Evolutionary conservation across 1,140 invertebrate genomes (phyloP).

Genomic region (Drosophila punjabiensis): DNA sequence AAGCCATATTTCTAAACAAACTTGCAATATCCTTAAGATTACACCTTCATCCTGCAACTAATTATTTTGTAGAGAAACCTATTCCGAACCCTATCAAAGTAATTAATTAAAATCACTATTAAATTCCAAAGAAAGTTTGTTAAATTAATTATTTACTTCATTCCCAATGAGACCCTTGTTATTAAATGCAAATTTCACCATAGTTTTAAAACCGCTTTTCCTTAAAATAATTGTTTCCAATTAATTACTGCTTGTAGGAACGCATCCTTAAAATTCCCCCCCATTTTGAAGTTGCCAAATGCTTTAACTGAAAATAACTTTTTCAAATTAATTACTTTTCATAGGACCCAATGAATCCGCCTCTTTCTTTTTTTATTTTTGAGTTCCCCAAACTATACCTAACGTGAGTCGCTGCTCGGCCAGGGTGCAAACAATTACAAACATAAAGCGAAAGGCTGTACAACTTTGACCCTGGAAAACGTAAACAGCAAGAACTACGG

Average conservation of each 20-base stretch:
- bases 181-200: neutral
- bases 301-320: constrained; percentile 3
- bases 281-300: neutral
- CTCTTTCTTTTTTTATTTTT: neutral
- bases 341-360: constrained; percentile 6
- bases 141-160: neutral
- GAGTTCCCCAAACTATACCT: constrained; percentile 10
- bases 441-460: constrained; percentile 72
- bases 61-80: neutral
- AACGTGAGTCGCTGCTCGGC: constrained; percentile 53
- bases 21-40: neutral
- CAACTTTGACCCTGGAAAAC: constrained; percentile 76
- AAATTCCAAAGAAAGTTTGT: neutral
- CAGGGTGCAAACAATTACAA: constrained; percentile 74
- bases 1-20: neutral
- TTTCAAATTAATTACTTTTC: constrained; percentile 20
- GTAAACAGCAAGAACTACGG: constrained; percentile 64
- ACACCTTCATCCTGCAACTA: neutral
- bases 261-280: neutral
- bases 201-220: neutral
- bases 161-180: neutral
- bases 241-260: constrained; percentile 2
- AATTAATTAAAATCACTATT: neutral
- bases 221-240: constrained; percentile 1
- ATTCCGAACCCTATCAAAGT: neutral